These are phyloP conservation scores for Acrossocheilus wenchowensis DNA, from an alignment of 2,797 vertebrate species.

Conservation along the genomic window DNA sequence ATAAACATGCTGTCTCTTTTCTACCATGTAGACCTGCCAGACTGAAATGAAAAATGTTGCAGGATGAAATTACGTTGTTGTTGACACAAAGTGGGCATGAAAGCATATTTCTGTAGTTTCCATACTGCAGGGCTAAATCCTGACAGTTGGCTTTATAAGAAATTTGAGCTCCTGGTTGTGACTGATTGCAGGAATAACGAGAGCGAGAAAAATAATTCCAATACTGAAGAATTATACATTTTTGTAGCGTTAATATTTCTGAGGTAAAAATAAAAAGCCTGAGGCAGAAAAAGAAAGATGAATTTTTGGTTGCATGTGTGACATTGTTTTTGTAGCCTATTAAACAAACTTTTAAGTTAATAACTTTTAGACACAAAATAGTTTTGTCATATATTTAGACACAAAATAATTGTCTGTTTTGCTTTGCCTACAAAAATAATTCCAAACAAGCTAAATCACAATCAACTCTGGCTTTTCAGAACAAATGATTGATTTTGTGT, in stretches of 20 bases:
- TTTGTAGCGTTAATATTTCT: not conserved
- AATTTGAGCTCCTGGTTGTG: not conserved
- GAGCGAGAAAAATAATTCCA: not conserved
- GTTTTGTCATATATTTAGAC: not conserved
- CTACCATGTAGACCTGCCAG: constrained; percentile 43
- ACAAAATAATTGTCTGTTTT: not conserved
- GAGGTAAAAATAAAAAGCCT: not conserved
- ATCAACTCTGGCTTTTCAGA: not conserved
- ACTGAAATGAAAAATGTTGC: constrained; percentile 47
- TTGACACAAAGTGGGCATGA: constrained; percentile 45
- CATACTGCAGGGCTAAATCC: constrained; percentile 22
- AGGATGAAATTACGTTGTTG: constrained; percentile 49
- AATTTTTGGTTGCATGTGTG: not conserved
- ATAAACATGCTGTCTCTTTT: constrained; percentile 34
- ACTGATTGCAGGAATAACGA: not conserved
- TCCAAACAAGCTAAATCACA: not conserved
- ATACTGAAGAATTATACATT: not conserved
- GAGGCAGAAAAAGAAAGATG: not conserved
- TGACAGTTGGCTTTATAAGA: constrained; percentile 8
- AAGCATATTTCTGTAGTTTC: constrained; percentile 36
- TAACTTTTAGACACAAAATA: not conserved
- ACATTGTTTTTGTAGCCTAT: not conserved
- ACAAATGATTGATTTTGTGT: not conserved
- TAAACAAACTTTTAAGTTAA: not conserved
- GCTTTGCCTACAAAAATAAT: not conserved